Evolutionary conservation across 2,113 vertebrate species (phyloP), one percentile per base, ranked within the genome.

Genomic region (Labeo catla): DNA sequence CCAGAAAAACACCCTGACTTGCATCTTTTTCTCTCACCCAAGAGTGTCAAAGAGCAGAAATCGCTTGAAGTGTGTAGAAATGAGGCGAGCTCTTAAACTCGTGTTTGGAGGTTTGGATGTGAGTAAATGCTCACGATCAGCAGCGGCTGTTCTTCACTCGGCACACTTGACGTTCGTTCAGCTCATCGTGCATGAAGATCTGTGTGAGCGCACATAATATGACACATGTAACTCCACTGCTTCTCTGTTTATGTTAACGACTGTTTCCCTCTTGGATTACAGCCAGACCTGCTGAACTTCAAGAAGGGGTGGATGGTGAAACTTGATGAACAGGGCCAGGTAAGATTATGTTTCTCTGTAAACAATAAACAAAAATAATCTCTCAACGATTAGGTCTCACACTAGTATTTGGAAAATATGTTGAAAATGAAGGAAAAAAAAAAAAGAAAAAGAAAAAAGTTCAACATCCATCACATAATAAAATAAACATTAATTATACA

Each of bases 231-330:
- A 8, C 65, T 68, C 65, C 4, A 12, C 23, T 65, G n/a, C 15
- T 36, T 15, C 54, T 19, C 19, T 59, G 65, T 76, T 78, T 47
- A 76, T 54, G 28, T 83, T 66, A n/a, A 52, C 49, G 19, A 45
- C 16, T n/a, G 12, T 78, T 77, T 45, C 84, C 52, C 73, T 81
- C 36, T 47, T 81, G 54, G 72, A 50, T 86, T 86, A 13, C 72
- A 96, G 95, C 95, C 95, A 1, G 95, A 96, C 90, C 86, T 96
- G 85, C 90, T 96, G 81, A 96, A 96, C 90, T 96, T 96, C 90
- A 96, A 96, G 91, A 96, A 96, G 89, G 95, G 95, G 19, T 96
- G 95, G 95, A 96, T 96, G 95, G 95, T 96, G 87, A 96, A 95
- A 83, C 91, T 96, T 72, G 95, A 96, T 83, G 93, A 94, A 43